Evolutionary conservation across 2,888 invertebrate species (phyloP).

Genomic region (Heliothis peltigera): DNA sequence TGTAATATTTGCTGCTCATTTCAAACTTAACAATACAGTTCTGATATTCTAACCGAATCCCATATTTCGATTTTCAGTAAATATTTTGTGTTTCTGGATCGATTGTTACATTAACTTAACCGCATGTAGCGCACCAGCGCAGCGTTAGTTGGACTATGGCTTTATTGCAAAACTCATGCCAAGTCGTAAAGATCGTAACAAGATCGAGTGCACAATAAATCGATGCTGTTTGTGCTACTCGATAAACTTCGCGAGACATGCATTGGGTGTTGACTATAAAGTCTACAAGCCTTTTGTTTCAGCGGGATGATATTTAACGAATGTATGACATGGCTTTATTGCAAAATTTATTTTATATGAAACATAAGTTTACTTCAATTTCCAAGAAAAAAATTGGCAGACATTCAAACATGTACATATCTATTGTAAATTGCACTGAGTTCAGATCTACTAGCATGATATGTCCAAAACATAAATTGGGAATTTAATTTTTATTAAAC

Average conservation of each 20-base stretch:
- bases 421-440: no score
- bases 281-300: conserved; percentile 26
- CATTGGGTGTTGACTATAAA: conserved; percentile 42
- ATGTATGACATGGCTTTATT: background rate
- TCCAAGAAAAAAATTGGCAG: no score
- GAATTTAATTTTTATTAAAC: no score
- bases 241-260: conserved; percentile 51
- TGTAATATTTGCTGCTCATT: conserved; percentile 6
- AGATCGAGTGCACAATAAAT: conserved; percentile 61
- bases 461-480: no score
- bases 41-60: background rate
- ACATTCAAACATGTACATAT: no score
- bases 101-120: conserved; percentile 28
- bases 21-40: conserved; percentile 12
- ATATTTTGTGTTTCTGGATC: conserved; percentile 23
- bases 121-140: conserved; percentile 58
- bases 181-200: conserved; percentile 78
- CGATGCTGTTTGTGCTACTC: conserved; percentile 51
- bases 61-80: conserved; percentile 26
- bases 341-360: conserved; percentile 7
- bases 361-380: background rate
- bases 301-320: conserved; percentile 10
- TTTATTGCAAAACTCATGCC: conserved; percentile 73
- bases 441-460: no score
- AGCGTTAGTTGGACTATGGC: conserved; percentile 61